Conservation (phyloP, 2,113 vertebrate species). For the Hepsetus odoe region DNA sequence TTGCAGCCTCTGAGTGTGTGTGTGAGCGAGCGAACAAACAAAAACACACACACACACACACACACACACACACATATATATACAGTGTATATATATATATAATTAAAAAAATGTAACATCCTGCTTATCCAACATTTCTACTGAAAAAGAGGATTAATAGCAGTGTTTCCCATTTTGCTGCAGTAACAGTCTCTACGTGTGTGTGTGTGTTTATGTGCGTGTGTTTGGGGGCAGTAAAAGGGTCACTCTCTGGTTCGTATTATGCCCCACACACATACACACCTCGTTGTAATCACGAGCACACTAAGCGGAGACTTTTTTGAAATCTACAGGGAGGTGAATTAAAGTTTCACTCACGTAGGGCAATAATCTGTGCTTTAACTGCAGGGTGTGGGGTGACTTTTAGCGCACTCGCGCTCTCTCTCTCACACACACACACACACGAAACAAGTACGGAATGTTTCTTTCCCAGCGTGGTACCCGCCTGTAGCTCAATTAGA, state of each 20-base stretch:
- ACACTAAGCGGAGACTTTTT: conserved; percentile 31
- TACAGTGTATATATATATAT: no score
- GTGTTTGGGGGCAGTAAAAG: conserved; percentile 66
- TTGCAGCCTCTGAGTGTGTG: background rate
- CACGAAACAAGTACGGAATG: background rate
- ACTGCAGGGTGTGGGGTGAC: conserved; percentile 3
- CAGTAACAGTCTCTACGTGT: no score
- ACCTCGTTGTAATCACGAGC: conserved; percentile 69
- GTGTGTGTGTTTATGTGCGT: conserved; percentile 14
- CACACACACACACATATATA: no score
- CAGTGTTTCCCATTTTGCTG: no score
- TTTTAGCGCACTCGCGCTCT: background rate
- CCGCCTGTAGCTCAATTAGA: background rate
- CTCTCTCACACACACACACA: background rate
- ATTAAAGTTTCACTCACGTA: no score
- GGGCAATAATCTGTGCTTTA: background rate
- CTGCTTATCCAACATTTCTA: no score
- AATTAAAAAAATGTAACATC: no score
- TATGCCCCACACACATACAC: conserved; percentile 55
- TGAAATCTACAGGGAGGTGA: background rate
- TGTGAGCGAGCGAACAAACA: background rate
- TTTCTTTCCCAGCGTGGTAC: conserved; percentile 1
- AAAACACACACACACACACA: no score
- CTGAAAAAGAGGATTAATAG: no score
- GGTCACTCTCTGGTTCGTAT: conserved; percentile 74